Evolutionary conservation across 2,113 vertebrate genomes (phyloP), one percentile per base, ranked within the genome.

Genomic region (Tringa solitaria): DNA sequence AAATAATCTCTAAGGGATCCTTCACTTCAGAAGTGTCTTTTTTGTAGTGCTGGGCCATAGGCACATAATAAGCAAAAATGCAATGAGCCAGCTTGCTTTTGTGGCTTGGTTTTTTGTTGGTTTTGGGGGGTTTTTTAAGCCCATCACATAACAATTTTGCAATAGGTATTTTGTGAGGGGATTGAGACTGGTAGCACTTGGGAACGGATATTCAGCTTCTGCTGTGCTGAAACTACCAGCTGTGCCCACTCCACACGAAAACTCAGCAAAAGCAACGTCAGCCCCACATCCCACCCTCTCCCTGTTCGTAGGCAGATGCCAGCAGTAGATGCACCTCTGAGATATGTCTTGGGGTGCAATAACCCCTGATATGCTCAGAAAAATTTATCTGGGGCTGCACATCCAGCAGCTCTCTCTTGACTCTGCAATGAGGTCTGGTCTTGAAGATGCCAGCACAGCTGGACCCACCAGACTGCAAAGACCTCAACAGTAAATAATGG

Each of bases 261-360:
- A 35, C 41, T 68, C 64, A 50, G 45, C 15, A 28, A 45, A 85
- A 39, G 41, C 21, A 18, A 0, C 0, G 30, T 17, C 37, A 84
- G 11, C 57, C 56, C 60, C 5, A 26, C 63, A 35, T 61, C n/a
- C 21, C 28, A 9, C 32, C 45, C 10, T 23, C 30, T 39, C 13
- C 18, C 19, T 4, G 1, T 11, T 33, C 0, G 1, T 3, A 48
- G 43, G 33, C 26, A 41, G 86, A 46, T 46, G 41, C 26, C 46
- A 73, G 46, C 12, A 35, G 77, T 10, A 35, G 37, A 26, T 68
- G 10, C 5, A 20, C 11, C 39, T 73, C 32, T 19, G 27, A 8
- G 12, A 12, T 27, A n/a, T 12, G 20, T 48, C 37, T 43, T 53
- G 22, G 24, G 21, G 30, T 41, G 41, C 27, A 10, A 32, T 41